Evolutionary conservation across 2,113 vertebrate genomes (phyloP), one percentile per base, ranked within the genome.

Genomic region (Empidonax traillii): DNA sequence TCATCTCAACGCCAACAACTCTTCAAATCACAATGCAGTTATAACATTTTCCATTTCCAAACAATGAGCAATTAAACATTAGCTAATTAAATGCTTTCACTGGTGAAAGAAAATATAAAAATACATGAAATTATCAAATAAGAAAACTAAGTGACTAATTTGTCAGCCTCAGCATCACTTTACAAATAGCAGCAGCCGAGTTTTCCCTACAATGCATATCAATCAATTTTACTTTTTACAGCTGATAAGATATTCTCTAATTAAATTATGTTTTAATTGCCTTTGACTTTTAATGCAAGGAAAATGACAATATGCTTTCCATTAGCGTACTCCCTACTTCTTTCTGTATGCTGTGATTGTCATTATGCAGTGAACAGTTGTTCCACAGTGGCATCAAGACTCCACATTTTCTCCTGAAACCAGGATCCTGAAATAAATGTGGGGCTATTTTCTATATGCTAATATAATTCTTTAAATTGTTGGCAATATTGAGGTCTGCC

Each of bases 241-340:
- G 93, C 93, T 90, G 96, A 97, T 97, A 97, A 97, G 96, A 96
- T 94, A 93, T 87, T 97, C 72, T 96, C 85, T 97, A 98, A 98
- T 98, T 97, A 97, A 97, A 97, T 93, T 97, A 97, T 96, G 79
- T 93, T 97, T 98, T 97, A 98, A 97, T 97, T 98, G 96, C 95
- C 76, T 97, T 96, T 97, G 96, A 96, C 90, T 97, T 90, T 10
- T 79, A 97, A 94, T 95, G 92, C 90, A 96, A 95, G 89, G 92
- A 68, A 97, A 97, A 91, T 94, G 91, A 93, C 93, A 97, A 94
- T 94, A 95, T 97, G 94, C 56, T 93, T 94, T 85, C 79, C 73
- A 75, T 93, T 80, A 65, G 81, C 87, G 61, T 33, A 31, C 44
- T 90, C 86, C 41, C 61, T 67, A 12, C 88, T 79, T 21, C n/a